Base-by-base conservation (phyloP, 2,113 vertebrate genomes). In the Hydrochoerus hydrochaeris region DNA sequence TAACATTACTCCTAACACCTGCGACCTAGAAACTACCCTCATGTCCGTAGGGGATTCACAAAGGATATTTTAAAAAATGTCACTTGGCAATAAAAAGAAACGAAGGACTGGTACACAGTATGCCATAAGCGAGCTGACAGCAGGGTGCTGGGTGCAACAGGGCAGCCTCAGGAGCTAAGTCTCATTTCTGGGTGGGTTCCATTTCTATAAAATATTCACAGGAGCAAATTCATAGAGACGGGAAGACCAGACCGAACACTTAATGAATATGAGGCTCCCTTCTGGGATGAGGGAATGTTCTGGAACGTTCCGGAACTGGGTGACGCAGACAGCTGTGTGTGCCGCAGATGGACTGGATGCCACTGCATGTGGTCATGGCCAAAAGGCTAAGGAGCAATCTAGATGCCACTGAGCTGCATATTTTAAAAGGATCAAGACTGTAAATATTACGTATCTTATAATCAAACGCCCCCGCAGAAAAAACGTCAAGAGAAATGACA, bases 11-110 rank as follows among this genome's bases (percentile, higher is more conserved):
- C 77, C 26, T 71, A 77, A 91, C 17, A 69, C 11, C 58, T 75
- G 38, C 60, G 90, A 71, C 57, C 32, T 35, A 22, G 49, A 52
- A 85, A 49, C 7, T 54, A 81, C 58, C 60, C 44, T 49, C 49
- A 52, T 52, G 32, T 60, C 83, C n/a, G 52, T 52, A 52, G 78
- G 41, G 0, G 0, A 35, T 35, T 44, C 63, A 60, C 26, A 46
- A 94, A 54, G 85, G 77, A 19, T 44, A 41, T 30, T 58, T 67
- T 30, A 71, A 81, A 65, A 82, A 62, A 46, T 49, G 67, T 63
- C 73, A 84, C 30, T 28, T 75, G 65, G 83, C 46, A 88, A 52
- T 87, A 67, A 77, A 78, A 93, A 69, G 30, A 86, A 81, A 91
- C 49, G 24, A 90, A 65, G 38, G 49, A 67, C 20, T 52, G 30